Percentiles rank a stretch among this genome's conserved stretches.
Evolutionary conservation across 2,888 invertebrate species (phyloP).

Genomic region (Parelbella ahira): DNA sequence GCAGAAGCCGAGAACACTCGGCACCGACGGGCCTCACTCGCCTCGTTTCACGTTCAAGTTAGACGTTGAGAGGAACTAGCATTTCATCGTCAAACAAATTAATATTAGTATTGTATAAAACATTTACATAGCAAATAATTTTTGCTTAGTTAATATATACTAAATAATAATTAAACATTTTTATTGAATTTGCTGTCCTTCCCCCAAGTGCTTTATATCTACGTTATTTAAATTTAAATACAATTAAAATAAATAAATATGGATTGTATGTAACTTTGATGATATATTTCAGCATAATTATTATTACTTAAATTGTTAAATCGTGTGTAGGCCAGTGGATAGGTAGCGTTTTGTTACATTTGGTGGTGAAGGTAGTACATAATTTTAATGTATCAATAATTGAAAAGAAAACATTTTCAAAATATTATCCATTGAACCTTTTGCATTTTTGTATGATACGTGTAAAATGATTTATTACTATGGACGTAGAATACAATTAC

Average conservation of each 20-base stretch:
- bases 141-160: conserved; percentile 78
- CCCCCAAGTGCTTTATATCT: conserved; percentile 82
- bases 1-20: conserved; percentile 10
- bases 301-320: conserved; percentile 72
- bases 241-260: conserved; percentile 74
- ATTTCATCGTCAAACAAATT: conserved; percentile 74
- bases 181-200: conserved; percentile 82
- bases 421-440: conserved; percentile 15
- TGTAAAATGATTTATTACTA: conserved; percentile 23
- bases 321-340: conserved; percentile 50
- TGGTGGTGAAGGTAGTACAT: conserved; percentile 35
- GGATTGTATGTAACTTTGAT: conserved; percentile 75
- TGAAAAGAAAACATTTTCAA: conserved; percentile 21
- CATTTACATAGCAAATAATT: conserved; percentile 80
- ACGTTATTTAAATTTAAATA: conserved; percentile 80
- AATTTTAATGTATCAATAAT: conserved; percentile 22
- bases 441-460: conserved; percentile 25
- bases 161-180: conserved; percentile 78
- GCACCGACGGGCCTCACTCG: conserved; percentile 37
- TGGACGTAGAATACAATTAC: conserved; percentile 16
- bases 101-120: conserved; percentile 78
- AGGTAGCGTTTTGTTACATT: conserved; percentile 40
- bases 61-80: conserved; percentile 73
- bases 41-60: conserved; percentile 62
- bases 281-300: conserved; percentile 68